Evolutionary conservation across 2,113 vertebrate genomes (phyloP).

Genomic region (Piprites chloris): DNA sequence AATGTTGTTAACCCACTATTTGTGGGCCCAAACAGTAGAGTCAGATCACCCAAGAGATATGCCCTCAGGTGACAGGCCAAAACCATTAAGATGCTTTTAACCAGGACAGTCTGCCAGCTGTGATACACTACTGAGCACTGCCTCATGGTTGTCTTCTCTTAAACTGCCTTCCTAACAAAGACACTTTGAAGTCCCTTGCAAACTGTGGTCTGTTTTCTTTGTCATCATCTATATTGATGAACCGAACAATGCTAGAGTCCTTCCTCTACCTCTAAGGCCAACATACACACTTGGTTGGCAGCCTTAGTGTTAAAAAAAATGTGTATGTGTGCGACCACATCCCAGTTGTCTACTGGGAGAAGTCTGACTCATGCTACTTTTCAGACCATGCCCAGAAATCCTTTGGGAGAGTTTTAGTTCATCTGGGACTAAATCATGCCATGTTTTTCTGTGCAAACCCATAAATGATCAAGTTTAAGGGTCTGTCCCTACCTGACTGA

Average conservation of each 20-base stretch:
- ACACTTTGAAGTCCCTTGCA: not conserved
- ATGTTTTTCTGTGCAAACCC: not conserved
- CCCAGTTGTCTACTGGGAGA: not conserved
- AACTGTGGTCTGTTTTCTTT: not conserved
- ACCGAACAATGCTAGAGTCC: not conserved
- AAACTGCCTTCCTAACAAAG: not conserved
- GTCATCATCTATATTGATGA: not conserved
- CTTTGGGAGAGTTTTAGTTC: not conserved
- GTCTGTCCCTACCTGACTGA: not conserved
- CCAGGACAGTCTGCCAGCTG: not conserved
- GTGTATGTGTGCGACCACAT: not conserved
- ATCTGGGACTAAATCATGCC: not conserved
- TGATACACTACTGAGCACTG: not conserved
- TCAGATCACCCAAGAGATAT: not conserved
- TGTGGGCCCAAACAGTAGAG: not conserved
- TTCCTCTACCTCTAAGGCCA: not conserved
- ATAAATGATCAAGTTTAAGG: not conserved
- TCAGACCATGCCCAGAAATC: not conserved
- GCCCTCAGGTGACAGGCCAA: not conserved
- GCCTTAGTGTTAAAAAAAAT: not conserved
- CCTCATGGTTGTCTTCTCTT: not conserved
- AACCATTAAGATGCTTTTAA: not conserved
- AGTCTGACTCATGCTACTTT: not conserved
- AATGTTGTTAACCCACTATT: not conserved
- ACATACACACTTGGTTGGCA: not conserved